These are phyloP conservation scores for Formica selysi DNA, from an alignment of 1,140 invertebrate genomes.

Conservation along the genomic window DNA sequence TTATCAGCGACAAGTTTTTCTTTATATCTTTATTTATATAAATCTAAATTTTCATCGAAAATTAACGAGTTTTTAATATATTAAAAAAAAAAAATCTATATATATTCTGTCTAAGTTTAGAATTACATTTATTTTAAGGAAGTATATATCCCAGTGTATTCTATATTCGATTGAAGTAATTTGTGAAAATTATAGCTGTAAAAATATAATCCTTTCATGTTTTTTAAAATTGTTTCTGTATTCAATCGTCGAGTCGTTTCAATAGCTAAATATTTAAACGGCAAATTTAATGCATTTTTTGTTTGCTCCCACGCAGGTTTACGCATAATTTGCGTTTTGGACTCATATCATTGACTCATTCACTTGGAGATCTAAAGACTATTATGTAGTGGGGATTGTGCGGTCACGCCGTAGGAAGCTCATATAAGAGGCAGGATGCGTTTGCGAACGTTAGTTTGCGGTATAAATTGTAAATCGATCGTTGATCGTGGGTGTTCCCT, in stretches of 20 bases:
- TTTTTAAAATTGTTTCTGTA: neutral
- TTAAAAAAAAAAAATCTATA: neutral
- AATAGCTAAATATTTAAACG: neutral
- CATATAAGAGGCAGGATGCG: constrained; percentile 72
- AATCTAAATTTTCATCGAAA: neutral
- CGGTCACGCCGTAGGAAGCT: constrained; percentile 64
- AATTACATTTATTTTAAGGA: neutral
- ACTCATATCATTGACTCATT: constrained; percentile 7
- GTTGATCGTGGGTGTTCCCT: neutral
- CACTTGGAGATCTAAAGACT: constrained; percentile 2
- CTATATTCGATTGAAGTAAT: neutral
- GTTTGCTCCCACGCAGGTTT: neutral
- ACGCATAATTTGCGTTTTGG: neutral
- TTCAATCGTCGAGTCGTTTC: neutral
- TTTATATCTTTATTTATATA: neutral
- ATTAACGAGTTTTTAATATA: neutral
- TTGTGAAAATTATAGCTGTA: too few relatives aligned
- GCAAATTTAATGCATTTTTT: neutral
- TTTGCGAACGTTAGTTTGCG: constrained; percentile 54
- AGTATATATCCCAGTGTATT: neutral
- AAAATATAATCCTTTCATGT: too few relatives aligned
- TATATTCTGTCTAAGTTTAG: neutral
- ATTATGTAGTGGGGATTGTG: constrained; percentile 71
- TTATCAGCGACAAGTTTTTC: too few relatives aligned
- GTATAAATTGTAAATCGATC: constrained; percentile 53